Conservation (phyloP, 53 echinoderm and acorn worm species). For the Paracentrotus lividus region DNA sequence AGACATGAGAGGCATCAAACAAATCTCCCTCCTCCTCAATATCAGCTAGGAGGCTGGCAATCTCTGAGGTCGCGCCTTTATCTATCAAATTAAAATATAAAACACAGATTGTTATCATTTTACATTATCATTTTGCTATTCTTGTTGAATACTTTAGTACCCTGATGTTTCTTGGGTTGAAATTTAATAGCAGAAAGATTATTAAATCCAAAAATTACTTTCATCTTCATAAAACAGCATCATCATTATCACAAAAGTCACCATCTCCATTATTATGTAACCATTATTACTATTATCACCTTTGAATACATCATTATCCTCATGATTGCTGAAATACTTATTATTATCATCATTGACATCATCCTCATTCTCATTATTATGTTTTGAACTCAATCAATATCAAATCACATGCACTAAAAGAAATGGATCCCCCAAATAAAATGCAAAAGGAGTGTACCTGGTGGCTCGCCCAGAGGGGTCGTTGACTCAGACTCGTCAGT, state of each 20-base stretch:
- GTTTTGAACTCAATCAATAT: too few species aligned
- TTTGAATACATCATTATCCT: too few species aligned
- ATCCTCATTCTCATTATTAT: not conserved
- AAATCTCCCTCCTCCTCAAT: constrained; percentile 72
- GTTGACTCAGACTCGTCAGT: constrained; percentile 32
- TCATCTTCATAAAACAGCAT: too few species aligned
- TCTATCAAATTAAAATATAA: not conserved
- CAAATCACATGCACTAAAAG: not conserved
- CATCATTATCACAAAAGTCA: too few species aligned
- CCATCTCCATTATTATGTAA: too few species aligned
- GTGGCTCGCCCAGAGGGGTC: constrained; percentile 52
- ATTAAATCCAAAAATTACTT: too few species aligned
- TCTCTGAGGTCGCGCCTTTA: constrained; percentile 36
- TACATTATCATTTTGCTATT: too few species aligned
- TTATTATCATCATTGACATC: not conserved
- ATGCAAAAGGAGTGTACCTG: constrained; percentile 47
- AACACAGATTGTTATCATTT: not conserved
- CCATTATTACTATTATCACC: too few species aligned
- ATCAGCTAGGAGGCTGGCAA: constrained; percentile 58
- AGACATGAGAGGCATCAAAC: constrained; percentile 50
- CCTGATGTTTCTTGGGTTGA: too few species aligned
- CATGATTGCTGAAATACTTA: not conserved
- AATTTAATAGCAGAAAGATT: too few species aligned
- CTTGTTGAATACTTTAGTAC: too few species aligned
- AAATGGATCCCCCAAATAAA: not conserved